Conservation (phyloP, 2,797 vertebrate species). For the Miichthys miiuy region DNA sequence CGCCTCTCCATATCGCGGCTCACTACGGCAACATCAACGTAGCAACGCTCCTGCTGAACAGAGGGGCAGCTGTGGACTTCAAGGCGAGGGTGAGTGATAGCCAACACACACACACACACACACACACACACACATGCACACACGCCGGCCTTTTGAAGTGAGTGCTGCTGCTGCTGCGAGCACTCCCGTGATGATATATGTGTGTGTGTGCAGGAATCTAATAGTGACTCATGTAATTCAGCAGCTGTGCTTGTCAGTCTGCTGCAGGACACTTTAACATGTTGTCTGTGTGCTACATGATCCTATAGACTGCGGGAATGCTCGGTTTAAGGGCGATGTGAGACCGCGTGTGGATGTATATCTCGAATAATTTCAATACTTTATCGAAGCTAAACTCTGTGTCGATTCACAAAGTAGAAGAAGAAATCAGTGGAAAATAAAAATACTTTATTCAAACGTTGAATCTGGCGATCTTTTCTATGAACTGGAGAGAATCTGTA, state of each 20-base stretch:
- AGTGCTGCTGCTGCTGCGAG: constrained; percentile 42
- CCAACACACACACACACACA: constrained; percentile 9
- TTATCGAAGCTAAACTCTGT: no score
- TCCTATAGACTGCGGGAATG: constrained; percentile 18
- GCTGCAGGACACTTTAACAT: constrained; percentile 5
- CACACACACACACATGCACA: constrained; percentile 18
- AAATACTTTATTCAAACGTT: no score
- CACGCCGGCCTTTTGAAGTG: constrained; percentile 27
- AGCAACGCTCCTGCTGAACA: constrained; percentile 94
- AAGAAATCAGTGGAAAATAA: no score
- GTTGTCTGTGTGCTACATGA: constrained; percentile 27
- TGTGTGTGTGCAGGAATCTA: constrained; percentile 22
- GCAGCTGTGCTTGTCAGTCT: constrained; percentile 72
- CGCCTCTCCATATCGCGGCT: constrained; percentile 96
- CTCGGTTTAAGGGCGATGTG: constrained; percentile 1
- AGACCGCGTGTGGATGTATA: not conserved
- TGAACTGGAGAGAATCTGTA: no score
- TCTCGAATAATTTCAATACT: no score
- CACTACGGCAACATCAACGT: constrained; percentile 99
- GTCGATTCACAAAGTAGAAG: no score
- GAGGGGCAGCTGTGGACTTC: constrained; percentile 97
- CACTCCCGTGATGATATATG: not conserved
- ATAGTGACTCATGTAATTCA: constrained; percentile 22
- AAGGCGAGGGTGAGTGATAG: constrained; percentile 90
- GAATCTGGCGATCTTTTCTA: no score